Evolutionary conservation across 2,888 invertebrate genomes (phyloP), one percentile per base, ranked within the genome.

Genomic region (Galerucella pusilla): DNA sequence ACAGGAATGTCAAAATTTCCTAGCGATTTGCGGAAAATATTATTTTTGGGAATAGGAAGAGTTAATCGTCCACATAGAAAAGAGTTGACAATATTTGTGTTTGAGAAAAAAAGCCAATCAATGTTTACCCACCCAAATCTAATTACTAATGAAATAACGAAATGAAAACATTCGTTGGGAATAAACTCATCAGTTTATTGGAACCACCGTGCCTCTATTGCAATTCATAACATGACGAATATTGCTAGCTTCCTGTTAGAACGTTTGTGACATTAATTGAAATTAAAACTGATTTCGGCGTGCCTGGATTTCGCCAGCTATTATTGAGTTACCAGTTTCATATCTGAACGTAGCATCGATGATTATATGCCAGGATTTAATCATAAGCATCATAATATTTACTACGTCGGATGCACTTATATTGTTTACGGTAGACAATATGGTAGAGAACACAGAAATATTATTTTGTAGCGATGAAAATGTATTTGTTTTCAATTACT

Each of bases 201-300:
- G 35, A 42, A 28, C 54, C 59, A 57, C n/a, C 68, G 45, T 12
- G 12, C 65, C 45, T 65, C 60, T 75, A 75, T 68, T 70, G 74
- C 60, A 72, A 70, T 67, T 74, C 74, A 74, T 77, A 72, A 70
- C 73, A 20, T 52, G 69, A 73, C 71, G 77, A 77, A 78, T 78
- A 81, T 80, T 79, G 80, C 74, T 76, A 73, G 78, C 78, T 80
- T 80, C 78, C 81, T 74, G 79, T 78, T 74, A 72, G 72, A 79
- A 75, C 77, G 77, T 78, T 79, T 78, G 79, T 75, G 75, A 70
- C 75, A 77, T 78, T 75, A 78, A 81, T 81, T 81, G 78, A 73
- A 79, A 79, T 80, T 75, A 80, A 74, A 79, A 75, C 78, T 76
- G 77, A 75, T 73, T 75, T 73, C 59, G 76, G 66, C 54, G 20